These are phyloP conservation scores for Parus major DNA, from an alignment of 2,113 vertebrate genomes.

Conservation along the genomic window DNA sequence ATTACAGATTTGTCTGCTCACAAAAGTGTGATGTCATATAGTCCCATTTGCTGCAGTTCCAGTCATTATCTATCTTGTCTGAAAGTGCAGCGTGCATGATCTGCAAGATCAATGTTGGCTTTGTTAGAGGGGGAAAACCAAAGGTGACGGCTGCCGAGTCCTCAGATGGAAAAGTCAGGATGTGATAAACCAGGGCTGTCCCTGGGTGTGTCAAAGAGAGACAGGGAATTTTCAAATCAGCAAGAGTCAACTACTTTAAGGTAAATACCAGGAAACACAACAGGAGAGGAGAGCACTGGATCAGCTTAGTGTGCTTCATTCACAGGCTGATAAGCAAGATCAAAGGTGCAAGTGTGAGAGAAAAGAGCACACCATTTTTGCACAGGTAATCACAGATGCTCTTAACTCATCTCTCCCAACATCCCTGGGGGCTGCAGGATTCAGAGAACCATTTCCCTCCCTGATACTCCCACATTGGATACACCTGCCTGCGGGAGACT, in stretches of 20 bases:
- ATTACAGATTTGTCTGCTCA: slow-evolving; percentile 67
- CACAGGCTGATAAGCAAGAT: background rate
- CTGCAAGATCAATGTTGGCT: slow-evolving; percentile 51
- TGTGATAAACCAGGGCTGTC: background rate
- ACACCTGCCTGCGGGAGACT: background rate
- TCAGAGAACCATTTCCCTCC: background rate
- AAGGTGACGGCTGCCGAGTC: background rate
- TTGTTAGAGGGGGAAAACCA: slow-evolving; percentile 10
- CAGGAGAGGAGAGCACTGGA: background rate
- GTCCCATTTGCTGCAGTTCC: slow-evolving; percentile 56
- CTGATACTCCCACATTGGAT: accelerated
- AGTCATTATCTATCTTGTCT: slow-evolving; percentile 70
- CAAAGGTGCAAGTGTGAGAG: background rate
- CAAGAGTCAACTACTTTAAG: background rate
- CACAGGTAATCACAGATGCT: background rate
- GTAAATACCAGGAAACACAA: background rate
- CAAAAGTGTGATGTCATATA: slow-evolving; percentile 70
- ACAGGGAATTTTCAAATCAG: background rate
- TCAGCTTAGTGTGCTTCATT: background rate
- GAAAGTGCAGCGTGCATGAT: slow-evolving; percentile 42
- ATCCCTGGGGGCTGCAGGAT: background rate
- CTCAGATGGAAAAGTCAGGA: background rate
- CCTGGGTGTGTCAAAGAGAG: background rate
- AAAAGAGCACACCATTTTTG: background rate
- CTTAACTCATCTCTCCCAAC: background rate